phyloP scores from a whole-genome alignment of 2,113 vertebrate species.

The Menidia beryllina region DNA sequence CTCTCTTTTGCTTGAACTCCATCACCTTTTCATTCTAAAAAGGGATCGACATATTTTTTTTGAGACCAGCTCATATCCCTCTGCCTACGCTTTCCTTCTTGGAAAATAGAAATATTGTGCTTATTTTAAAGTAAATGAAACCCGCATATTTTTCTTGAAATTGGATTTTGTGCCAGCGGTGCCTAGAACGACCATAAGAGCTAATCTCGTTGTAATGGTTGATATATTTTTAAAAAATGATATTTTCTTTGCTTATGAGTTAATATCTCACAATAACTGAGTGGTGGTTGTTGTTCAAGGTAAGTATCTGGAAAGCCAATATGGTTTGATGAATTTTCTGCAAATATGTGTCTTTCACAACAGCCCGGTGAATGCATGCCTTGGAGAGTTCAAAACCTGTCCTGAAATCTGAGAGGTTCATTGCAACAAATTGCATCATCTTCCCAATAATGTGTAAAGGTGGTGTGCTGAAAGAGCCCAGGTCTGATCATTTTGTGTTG shows the following conservation, averaged over 20 bases:
- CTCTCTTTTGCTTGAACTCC: slow-evolving; percentile 25
- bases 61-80: slow-evolving; percentile 38
- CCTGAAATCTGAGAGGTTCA: neutral
- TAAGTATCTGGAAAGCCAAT: neutral
- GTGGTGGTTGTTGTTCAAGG: neutral
- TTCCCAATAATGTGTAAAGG: neutral
- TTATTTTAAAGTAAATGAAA: slow-evolving; percentile 38
- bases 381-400: neutral
- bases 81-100: slow-evolving; percentile 25
- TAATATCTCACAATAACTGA: neutral
- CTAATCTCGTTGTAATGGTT: neutral
- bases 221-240: neutral
- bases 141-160: slow-evolving; percentile 23
- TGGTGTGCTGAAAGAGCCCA: neutral
- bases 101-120: slow-evolving; percentile 14
- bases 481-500: neutral
- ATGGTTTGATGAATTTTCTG: neutral
- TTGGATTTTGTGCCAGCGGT: slow-evolving; percentile 3
- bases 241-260: neutral
- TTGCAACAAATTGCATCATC: slow-evolving; percentile 1
- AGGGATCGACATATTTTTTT: slow-evolving; percentile 34
- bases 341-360: neutral
- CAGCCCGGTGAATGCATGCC: too few relatives aligned
- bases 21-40: slow-evolving; percentile 33
- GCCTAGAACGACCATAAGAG: slow-evolving; percentile 1